Evolutionary conservation across 2,113 vertebrate genomes (phyloP).

Genomic region (Sturnus vulgaris): DNA sequence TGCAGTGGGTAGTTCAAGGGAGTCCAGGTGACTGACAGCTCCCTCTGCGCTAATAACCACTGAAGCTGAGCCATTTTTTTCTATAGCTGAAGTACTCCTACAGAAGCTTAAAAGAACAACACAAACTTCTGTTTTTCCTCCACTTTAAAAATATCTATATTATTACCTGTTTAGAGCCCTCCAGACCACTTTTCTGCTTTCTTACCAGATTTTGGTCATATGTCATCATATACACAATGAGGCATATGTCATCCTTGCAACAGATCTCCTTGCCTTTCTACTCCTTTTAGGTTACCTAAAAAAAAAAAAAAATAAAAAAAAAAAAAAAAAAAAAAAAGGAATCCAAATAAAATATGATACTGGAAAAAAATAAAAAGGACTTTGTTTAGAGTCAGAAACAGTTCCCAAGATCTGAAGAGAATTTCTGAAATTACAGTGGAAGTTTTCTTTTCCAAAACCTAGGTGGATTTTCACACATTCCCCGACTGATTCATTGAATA

Average conservation of each 20-base stretch:
- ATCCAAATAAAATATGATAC: neutral
- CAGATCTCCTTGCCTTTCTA: neutral
- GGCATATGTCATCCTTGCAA: neutral
- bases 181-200: neutral
- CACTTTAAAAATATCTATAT: neutral
- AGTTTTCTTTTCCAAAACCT: neutral
- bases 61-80: neutral
- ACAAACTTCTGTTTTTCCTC: neutral
- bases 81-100: neutral
- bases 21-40: neutral
- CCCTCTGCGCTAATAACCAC: neutral
- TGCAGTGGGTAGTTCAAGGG: neutral
- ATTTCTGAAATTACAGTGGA: neutral
- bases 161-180: neutral
- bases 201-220: neutral
- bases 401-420: neutral
- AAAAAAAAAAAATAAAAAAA: too few species aligned
- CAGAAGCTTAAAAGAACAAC: neutral
- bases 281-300: neutral
- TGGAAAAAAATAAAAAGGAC: neutral
- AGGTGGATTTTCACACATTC: neutral
- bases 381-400: neutral
- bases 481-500: neutral
- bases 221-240: neutral
- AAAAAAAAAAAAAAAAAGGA: neutral